Percentiles rank a stretch among this genome's conserved stretches.
phyloP scores from a whole-genome alignment of 2,888 invertebrate species.

The Anorthoa munda region DNA sequence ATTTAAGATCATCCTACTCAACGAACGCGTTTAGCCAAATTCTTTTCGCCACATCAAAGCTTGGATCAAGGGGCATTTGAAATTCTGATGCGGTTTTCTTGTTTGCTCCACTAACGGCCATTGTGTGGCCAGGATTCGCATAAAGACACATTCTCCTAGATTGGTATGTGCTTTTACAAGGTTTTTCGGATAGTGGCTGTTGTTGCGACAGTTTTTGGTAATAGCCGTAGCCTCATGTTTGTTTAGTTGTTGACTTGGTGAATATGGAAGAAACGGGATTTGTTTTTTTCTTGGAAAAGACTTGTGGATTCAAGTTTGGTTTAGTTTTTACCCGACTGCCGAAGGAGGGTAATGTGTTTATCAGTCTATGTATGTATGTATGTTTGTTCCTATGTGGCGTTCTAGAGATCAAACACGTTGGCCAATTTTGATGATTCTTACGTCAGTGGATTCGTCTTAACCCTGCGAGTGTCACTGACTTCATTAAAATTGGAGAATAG shows the following conservation, averaged over 20 bases:
- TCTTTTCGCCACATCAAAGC: slow-evolving; percentile 69
- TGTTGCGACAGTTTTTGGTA: slow-evolving; percentile 14
- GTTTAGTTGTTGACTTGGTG: slow-evolving; percentile 14
- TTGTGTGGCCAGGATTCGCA: slow-evolving; percentile 37
- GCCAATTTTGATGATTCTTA: too few species aligned
- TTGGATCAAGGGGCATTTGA: slow-evolving; percentile 75
- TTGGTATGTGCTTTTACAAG: slow-evolving; percentile 56
- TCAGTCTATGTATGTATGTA: too few species aligned
- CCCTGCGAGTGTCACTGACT: too few species aligned
- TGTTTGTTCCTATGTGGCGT: too few species aligned
- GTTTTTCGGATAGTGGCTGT: slow-evolving; percentile 26
- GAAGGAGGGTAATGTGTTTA: too few species aligned
- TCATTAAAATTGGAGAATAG: too few species aligned
- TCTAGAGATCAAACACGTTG: too few species aligned
- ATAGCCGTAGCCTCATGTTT: background rate
- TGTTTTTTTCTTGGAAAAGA: background rate
- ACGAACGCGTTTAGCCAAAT: slow-evolving; percentile 70
- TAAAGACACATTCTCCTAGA: slow-evolving; percentile 61
- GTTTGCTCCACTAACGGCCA: slow-evolving; percentile 71
- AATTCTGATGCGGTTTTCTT: slow-evolving; percentile 80
- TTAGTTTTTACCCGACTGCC: too few species aligned
- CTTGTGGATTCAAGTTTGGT: background rate
- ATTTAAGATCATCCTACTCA: slow-evolving; percentile 61
- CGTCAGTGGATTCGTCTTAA: too few species aligned
- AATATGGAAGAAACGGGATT: background rate